phyloP scores from a whole-genome alignment of 2,113 vertebrate genomes.

The Meleagris gallopavo region DNA sequence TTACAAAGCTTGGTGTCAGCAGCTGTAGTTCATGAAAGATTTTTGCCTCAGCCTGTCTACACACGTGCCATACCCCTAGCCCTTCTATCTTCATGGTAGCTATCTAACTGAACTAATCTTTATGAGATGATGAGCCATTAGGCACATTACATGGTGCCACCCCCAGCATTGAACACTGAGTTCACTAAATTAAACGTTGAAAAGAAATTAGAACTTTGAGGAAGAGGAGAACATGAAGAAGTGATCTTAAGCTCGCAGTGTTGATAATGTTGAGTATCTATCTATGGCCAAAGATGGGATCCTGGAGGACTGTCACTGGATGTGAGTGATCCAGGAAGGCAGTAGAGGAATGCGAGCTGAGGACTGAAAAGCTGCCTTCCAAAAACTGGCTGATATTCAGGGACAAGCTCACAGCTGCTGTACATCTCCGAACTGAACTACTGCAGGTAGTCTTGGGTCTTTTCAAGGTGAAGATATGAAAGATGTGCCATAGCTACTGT shows the following conservation, averaged over 20 bases:
- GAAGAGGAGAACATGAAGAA: not conserved
- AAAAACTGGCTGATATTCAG: not conserved
- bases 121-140: not conserved
- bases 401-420: not conserved
- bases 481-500: not conserved
- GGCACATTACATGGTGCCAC: not conserved
- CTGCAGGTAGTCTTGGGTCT: not conserved
- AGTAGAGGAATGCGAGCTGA: not conserved
- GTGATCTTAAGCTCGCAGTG: not conserved
- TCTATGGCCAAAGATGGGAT: not conserved
- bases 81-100: fast-evolving
- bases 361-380: not conserved
- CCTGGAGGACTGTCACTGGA: not conserved
- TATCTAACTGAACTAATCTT: not conserved
- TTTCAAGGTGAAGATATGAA: not conserved
- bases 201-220: not conserved
- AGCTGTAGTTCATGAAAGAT: not conserved
- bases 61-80: not conserved
- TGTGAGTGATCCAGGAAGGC: not conserved
- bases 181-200: not conserved
- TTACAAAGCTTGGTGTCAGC: not conserved
- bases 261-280: not conserved
- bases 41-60: not conserved
- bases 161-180: not conserved
- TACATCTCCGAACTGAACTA: not conserved